Base-by-base conservation (phyloP, 2,797 vertebrate genomes). In the Ataeniobius toweri region DNA sequence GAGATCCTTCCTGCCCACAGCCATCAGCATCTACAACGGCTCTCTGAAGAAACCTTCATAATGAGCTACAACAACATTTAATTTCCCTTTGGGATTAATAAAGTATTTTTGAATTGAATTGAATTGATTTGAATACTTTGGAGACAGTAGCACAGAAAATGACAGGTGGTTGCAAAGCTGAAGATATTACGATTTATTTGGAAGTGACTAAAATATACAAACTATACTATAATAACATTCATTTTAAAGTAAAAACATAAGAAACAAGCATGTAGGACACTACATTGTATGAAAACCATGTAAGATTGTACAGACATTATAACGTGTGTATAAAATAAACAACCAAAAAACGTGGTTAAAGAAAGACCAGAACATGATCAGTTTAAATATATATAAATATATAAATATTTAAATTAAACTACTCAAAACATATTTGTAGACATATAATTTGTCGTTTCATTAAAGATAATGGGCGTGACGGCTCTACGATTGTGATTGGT, bases 401-500 rank as follows among this genome's bases (percentile, higher is more conserved):
- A 36, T 36, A 65, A 65, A 65, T 65, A 65, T 10, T 5, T 13
- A 65, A 39, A 39, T 65, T 22, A 9, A 65, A 7, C 31, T 8
- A 39, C 36, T 65, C 16, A 8, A 65, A 39, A 65, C 20, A 65
- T 22, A 44, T 6, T 68, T 20, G 22, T 14, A n/a, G 44, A 56
- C 8, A 53, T 20, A 31, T 44, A 53, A 55, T 36, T 31, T 55
- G 18, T 24, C 5, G 36, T 51, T 10, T 53, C 5, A 55, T 18
- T 22, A 39, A 22, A 20, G 12, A 39, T 24, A 20, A 31, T n/a
- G 31, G 36, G 55, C 1, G 39, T 55, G 58, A 39, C 22, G 20
- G 2, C 28, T 7, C 46, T 61, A 22, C 3, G 10, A 1, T 36
- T 28, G 16, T 65, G 80, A 71, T 68, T 94, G 93, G 91, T 24